These are phyloP conservation scores for Unio pictorum DNA, from an alignment of 2,888 invertebrate genomes.

Conservation along the genomic window DNA sequence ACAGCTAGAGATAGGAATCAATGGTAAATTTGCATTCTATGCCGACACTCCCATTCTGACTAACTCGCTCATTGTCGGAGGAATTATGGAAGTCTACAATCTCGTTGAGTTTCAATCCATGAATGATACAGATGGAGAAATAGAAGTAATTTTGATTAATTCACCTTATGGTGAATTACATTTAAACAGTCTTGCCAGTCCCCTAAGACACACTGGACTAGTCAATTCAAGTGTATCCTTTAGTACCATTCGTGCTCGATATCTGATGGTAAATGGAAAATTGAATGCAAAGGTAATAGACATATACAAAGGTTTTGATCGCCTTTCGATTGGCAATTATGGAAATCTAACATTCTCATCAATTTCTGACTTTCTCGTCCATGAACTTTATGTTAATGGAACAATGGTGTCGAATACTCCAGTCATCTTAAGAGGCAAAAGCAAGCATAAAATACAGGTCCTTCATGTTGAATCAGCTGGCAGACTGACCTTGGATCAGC, in stretches of 20 bases:
- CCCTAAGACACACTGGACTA: constrained; percentile 11
- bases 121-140: constrained; percentile 24
- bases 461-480: constrained; percentile 35
- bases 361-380: constrained; percentile 21
- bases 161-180: constrained; percentile 28
- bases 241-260: constrained; percentile 27
- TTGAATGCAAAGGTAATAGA: constrained; percentile 25
- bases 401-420: constrained; percentile 33
- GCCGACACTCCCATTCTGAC: constrained; percentile 32
- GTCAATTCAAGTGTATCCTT: constrained; percentile 11
- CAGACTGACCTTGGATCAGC: constrained; percentile 34
- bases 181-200: constrained; percentile 20
- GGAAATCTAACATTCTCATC: constrained; percentile 42
- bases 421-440: constrained; percentile 28
- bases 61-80: constrained; percentile 31
- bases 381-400: constrained; percentile 36
- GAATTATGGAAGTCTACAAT: constrained; percentile 37
- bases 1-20: constrained; percentile 26
- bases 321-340: constrained; percentile 25
- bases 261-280: constrained; percentile 32
- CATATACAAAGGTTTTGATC: constrained; percentile 26
- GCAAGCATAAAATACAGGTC: constrained; percentile 19
- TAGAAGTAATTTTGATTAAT: constrained; percentile 27
- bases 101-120: constrained; percentile 33
- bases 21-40: constrained; percentile 32